Evolutionary conservation across 2,888 invertebrate species (phyloP).

Genomic region (Patella depressa): DNA sequence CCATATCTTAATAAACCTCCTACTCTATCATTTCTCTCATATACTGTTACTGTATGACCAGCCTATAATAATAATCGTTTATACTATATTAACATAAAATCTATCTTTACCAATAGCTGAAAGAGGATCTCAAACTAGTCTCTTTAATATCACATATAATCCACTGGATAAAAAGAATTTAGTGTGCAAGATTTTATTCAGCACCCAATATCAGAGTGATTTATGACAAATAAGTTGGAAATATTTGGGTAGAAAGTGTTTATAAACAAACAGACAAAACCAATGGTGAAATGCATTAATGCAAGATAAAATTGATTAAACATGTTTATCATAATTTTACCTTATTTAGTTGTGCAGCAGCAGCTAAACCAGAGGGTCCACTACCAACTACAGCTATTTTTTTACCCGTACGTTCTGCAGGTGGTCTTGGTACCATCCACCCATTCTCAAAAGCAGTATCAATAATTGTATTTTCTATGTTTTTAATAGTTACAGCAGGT

Average conservation of each 20-base stretch:
- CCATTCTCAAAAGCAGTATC: slow-evolving; percentile 97
- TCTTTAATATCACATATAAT: no score
- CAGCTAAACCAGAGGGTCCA: slow-evolving; percentile 91
- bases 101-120: background rate
- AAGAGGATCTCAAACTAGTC: no score
- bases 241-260: no score
- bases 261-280: no score
- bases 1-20: slow-evolving; percentile 98
- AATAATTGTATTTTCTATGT: slow-evolving; percentile 98
- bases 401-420: slow-evolving; percentile 82
- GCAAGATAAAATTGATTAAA: no score
- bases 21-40: slow-evolving; percentile 94
- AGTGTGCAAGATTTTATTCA: background rate
- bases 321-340: slow-evolving; percentile 35
- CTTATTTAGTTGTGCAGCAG: slow-evolving; percentile 96
- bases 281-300: no score
- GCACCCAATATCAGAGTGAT: background rate
- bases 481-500: slow-evolving; percentile 98
- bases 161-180: background rate
- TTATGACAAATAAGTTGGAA: no score
- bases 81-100: background rate
- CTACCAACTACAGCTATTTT: slow-evolving; percentile 92
- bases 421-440: slow-evolving; percentile 89
- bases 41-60: slow-evolving; percentile 96
- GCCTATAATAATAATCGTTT: slow-evolving; percentile 74